phyloP scores from a whole-genome alignment of 2,797 vertebrate genomes.

The Chanos chanos region DNA sequence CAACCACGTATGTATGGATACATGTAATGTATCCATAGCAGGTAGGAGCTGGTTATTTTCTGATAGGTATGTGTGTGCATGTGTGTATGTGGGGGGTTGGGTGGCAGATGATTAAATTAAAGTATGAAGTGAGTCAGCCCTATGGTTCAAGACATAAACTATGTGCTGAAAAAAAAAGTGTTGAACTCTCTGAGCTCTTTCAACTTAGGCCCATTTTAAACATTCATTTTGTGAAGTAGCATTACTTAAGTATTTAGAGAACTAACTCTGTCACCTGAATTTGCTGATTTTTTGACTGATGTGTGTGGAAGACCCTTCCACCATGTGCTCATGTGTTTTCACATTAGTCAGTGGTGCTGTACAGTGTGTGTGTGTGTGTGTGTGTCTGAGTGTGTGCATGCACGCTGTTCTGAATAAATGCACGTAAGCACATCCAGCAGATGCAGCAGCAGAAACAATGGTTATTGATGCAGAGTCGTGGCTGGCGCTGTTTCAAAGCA shows the following conservation, averaged over 20 bases:
- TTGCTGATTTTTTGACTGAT: no score
- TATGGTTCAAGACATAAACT: not conserved
- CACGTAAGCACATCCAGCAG: constrained; percentile 23
- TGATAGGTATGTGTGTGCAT: not conserved
- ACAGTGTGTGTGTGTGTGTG: not conserved
- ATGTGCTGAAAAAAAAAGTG: no score
- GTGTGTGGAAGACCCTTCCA: no score
- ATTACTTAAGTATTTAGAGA: no score
- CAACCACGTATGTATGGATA: no score
- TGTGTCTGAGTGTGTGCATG: not conserved
- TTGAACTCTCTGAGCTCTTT: no score
- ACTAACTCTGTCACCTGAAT: not conserved
- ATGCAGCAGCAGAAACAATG: not conserved
- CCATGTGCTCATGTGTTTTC: no score
- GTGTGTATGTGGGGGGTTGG: not conserved
- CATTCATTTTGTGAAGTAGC: no score
- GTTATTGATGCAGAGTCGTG: constrained; percentile 25
- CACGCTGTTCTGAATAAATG: not conserved
- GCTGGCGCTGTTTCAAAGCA: constrained; percentile 38
- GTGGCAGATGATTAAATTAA: not conserved
- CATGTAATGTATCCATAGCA: no score
- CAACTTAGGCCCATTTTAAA: no score
- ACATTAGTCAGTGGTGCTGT: not conserved
- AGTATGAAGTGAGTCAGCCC: not conserved
- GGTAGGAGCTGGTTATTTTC: no score